Base-by-base conservation (phyloP, 2,113 vertebrate species). In the Rhinoderma darwinii region DNA sequence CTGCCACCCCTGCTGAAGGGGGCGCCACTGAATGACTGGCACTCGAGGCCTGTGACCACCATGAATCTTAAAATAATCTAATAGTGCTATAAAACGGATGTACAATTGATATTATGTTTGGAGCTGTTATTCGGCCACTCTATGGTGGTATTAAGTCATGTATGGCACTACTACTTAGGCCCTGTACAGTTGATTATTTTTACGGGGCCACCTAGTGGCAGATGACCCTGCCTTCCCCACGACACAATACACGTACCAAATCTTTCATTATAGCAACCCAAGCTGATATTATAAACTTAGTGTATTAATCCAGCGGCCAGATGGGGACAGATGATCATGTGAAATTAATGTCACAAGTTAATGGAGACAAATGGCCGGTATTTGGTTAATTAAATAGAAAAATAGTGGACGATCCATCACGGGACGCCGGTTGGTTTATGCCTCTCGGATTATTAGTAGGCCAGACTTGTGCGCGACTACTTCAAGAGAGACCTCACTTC, bases 361-460 rank as follows among this genome's bases (percentile, higher is more conserved):
- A 84, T 22, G 39, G 50, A 76, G 83, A 84, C 30, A 15, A 75
- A 84, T 73, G 27, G 51, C 22, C 15, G 39, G 20, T 84, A 30
- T 61, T 84, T 76, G n/a, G 18, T 75, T 84, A 84, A 76, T 84
- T 59, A 84, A 61, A 61, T 32, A 37, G 3, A 84, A 20, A 75
- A 75, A 22, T 43, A 11, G 70, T 74, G 37, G 32, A 20, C 17
- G 7, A 61, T 75, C 74, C 37, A 75, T 84, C 51, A 76, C 22
- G 30, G 35, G 32, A 32, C n/a, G 41, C 51, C 43, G 72, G 54
- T 59, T 75, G 72, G 54, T 59, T 75, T 61, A 37, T 75, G 14
- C 43, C 72, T 50, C 51, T 20, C 4, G 2, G 44, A 51, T 44
- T 7, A 76, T 84, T 84, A 84, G 54, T 72, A 84, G 50, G 22